Conservation (phyloP, 1,140 invertebrate genomes). For the Diuraphis noxia region DNA sequence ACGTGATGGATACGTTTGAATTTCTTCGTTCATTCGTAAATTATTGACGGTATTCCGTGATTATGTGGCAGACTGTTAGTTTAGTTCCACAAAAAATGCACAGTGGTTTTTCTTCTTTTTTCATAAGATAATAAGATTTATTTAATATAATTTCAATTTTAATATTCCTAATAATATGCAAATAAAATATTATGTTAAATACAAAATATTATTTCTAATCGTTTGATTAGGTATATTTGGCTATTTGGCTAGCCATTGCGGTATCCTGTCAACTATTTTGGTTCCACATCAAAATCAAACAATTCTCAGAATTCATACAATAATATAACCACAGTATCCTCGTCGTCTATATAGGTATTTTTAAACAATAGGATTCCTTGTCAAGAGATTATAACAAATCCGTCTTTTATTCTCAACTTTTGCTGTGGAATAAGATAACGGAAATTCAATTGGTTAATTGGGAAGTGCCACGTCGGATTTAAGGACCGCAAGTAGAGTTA, state of each 20-base stretch:
- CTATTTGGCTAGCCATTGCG: too few species aligned
- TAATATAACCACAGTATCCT: neutral
- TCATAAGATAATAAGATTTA: too few species aligned
- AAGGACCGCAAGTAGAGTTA: neutral
- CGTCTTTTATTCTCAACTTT: constrained; percentile 23
- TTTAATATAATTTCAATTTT: neutral
- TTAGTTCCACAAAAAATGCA: too few species aligned
- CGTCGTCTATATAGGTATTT: neutral
- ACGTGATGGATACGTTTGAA: too few species aligned
- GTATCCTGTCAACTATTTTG: neutral
- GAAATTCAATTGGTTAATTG: neutral
- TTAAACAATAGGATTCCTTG: neutral
- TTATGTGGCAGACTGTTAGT: too few species aligned
- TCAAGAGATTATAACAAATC: neutral
- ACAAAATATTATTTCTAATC: neutral
- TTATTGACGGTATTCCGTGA: too few species aligned
- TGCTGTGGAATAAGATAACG: constrained; percentile 23
- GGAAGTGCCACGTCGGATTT: neutral
- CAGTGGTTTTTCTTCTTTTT: too few species aligned
- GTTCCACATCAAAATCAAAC: neutral
- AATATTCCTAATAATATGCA: neutral
- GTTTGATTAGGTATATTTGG: neutral
- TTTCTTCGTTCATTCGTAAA: too few species aligned
- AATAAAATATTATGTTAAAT: neutral
- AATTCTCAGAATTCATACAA: neutral